Evolutionary conservation across 2,888 invertebrate species (phyloP), one percentile per base, ranked within the genome.

Genomic region (Tinea pellionella): DNA sequence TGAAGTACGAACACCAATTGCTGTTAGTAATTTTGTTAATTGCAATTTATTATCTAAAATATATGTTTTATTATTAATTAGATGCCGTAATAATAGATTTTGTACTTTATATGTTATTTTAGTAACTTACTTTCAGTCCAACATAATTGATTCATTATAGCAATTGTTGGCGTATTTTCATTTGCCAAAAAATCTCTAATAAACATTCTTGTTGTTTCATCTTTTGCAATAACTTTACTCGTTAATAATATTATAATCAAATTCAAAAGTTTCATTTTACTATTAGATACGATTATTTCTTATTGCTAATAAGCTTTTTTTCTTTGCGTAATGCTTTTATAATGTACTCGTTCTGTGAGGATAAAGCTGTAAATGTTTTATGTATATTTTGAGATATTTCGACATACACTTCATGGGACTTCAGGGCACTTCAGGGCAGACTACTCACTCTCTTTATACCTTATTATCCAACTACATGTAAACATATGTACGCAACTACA

Each of bases 71-170:
- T 41, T n/a, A 8, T 41, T n/a, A 4, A n/a, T 41, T n/a, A 8
- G 2, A 6, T 4, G 2, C 3, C 41, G 41, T 41, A 2, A 41
- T 8, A 41, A 41, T 3, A 2, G 24, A 24, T 3, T 6, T 24
- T 3, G 3, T 6, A 41, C 41, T n/a, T n/a, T n/a, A n/a, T n/a
- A n/a, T n/a, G n/a, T n/a, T n/a, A 24, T 24, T 24, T 6, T 3
- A 24, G 24, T 8, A 47, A 76, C 80, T 79, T 66, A 85, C 85
- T 65, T 61, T 63, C 62, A 56, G 60, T 70, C 84, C 84, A 85
- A 62, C 85, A 86, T 6, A 71, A 62, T 60, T 72, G 56, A 0
- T 80, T 82, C 12, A 73, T 61, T 12, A 85, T 63, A 29, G 85
- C 56, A 1, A 74, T 71, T 0, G 72, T 69, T 0, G 80, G 77